Conservation (phyloP, 1,140 invertebrate genomes). For the Dryas iulia region DNA sequence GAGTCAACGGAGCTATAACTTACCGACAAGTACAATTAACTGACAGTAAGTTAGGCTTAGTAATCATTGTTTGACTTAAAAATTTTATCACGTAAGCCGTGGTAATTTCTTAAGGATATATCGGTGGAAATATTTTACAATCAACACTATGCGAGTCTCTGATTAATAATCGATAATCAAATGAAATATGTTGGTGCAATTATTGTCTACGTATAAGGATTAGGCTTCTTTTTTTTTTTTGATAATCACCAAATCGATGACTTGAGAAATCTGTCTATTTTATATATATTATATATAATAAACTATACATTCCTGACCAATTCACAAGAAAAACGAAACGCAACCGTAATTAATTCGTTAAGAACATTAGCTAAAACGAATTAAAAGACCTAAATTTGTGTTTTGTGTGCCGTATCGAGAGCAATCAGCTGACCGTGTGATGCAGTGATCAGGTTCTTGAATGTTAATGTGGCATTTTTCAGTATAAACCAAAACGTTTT, state of each 20-base stretch:
- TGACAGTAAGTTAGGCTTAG: not conserved
- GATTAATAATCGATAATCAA: not conserved
- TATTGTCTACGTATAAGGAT: no score
- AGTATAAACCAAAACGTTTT: conserved; percentile 53
- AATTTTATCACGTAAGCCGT: not conserved
- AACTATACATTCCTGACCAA: no score
- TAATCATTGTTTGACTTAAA: not conserved
- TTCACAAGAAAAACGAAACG: conserved; percentile 14
- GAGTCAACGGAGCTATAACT: no score
- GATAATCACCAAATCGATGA: not conserved
- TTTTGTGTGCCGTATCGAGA: conserved; percentile 32
- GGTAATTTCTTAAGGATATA: not conserved
- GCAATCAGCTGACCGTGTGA: conserved; percentile 62
- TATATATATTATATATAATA: no score
- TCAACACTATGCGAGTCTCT: not conserved
- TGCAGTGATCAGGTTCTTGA: conserved; percentile 50
- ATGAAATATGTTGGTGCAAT: not conserved
- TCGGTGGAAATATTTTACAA: conserved; percentile 14
- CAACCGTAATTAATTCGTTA: conserved; percentile 28
- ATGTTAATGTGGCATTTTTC: conserved; percentile 59
- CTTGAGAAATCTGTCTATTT: not conserved
- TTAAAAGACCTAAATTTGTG: conserved; percentile 29
- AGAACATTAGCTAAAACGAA: conserved; percentile 17
- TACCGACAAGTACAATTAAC: no score
- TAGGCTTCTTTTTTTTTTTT: no score